phyloP scores from a whole-genome alignment of 1,140 invertebrate species.

The Cataglyphis hispanica region DNA sequence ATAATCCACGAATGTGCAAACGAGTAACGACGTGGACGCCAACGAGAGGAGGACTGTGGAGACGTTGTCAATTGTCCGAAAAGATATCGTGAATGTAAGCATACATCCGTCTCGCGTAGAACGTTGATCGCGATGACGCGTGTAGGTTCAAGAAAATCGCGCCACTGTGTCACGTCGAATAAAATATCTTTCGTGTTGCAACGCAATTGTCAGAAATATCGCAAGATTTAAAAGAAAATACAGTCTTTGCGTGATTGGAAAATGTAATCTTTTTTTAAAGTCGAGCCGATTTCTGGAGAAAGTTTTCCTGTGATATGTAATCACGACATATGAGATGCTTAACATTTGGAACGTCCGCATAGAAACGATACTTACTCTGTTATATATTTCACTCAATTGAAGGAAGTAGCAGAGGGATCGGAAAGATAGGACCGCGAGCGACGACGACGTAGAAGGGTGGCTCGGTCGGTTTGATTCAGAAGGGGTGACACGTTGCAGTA shows the following conservation, averaged over 20 bases:
- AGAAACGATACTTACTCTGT: conserved; percentile 41
- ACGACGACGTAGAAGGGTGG: conserved; percentile 72
- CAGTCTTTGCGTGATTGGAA: background rate
- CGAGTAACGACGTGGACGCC: conserved; percentile 74
- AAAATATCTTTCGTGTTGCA: conserved; percentile 11
- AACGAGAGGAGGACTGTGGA: conserved; percentile 72
- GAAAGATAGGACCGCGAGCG: conserved; percentile 63
- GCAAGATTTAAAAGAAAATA: conserved; percentile 24
- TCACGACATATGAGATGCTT: conserved; percentile 4
- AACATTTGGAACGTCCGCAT: conserved; percentile 26
- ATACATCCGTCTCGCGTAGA: conserved; percentile 40
- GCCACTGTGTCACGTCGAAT: conserved; percentile 23
- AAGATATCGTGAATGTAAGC: conserved; percentile 66
- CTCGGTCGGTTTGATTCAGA: conserved; percentile 81
- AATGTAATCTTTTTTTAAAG: background rate
- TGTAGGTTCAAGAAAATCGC: conserved; percentile 19
- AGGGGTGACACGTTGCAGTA: conserved; percentile 83
- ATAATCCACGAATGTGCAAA: conserved; percentile 65
- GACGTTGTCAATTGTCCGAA: conserved; percentile 24
- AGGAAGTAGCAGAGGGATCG: conserved; percentile 67
- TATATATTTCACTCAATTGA: conserved; percentile 4
- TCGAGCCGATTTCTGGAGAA: conserved; percentile 1
- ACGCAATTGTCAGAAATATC: conserved; percentile 21
- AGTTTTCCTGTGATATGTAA: background rate
- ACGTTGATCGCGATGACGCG: conserved; percentile 34